Percentiles rank a stretch among this genome's conserved stretches.
Evolutionary conservation across 2,113 vertebrate species (phyloP).

Genomic region (Notothenia coriiceps): DNA sequence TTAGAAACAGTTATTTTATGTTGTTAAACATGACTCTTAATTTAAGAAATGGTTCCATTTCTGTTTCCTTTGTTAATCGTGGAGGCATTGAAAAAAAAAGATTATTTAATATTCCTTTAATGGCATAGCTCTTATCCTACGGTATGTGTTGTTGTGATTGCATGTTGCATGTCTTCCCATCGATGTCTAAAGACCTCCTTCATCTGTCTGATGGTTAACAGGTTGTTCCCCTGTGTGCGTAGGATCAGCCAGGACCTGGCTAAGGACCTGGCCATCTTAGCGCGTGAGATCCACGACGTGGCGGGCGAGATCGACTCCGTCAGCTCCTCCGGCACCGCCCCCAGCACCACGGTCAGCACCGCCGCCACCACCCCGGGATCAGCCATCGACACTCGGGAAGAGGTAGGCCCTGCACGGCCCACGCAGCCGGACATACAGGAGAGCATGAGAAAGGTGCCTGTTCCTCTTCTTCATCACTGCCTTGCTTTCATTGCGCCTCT

Average conservation of each 20-base stretch:
- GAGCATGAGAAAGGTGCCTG: conserved; percentile 94
- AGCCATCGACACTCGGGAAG: conserved; percentile 99
- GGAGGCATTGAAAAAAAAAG: too few relatives aligned
- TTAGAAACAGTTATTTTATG: too few relatives aligned
- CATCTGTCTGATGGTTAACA: conserved; percentile 84
- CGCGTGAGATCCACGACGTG: conserved; percentile 99
- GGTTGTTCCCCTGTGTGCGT: conserved; percentile 90
- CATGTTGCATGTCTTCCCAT: conserved; percentile 50
- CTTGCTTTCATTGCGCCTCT: too few relatives aligned
- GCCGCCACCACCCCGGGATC: conserved; percentile 99
- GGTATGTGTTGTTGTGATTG: conserved; percentile 1
- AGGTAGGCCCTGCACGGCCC: conserved; percentile 92
- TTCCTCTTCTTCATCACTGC: conserved; percentile 85
- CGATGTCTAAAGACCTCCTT: conserved; percentile 66
- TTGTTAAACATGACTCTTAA: too few relatives aligned
- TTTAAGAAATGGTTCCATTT: too few relatives aligned
- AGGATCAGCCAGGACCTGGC: conserved; percentile 99
- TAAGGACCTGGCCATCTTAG: conserved; percentile 95
- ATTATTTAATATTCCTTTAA: too few relatives aligned
- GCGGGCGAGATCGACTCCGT: conserved; percentile 99
- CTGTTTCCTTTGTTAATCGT: too few relatives aligned
- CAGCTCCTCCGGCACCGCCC: conserved; percentile 98
- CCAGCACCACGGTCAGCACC: conserved; percentile 99
- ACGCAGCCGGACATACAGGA: conserved; percentile 83
- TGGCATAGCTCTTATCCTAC: too few relatives aligned